phyloP scores from a whole-genome alignment of 53 echinoderm and acorn worm genomes.

The Temnopleurus reevesii region DNA sequence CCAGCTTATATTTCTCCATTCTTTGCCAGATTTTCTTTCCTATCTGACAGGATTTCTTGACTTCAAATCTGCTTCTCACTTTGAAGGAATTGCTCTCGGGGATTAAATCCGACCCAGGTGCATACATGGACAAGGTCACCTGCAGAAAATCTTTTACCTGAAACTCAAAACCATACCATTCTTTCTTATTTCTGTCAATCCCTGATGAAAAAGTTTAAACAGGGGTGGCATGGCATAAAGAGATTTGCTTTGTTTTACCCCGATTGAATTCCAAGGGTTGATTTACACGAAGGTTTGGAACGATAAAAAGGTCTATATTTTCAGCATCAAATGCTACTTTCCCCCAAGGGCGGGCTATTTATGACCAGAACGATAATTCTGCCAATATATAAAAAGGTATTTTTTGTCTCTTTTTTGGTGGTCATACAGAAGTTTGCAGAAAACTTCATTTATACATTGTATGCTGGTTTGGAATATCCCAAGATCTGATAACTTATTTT shows the following conservation, averaged over 20 bases:
- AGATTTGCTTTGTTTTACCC: slow-evolving; percentile 32
- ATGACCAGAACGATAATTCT: slow-evolving; percentile 2
- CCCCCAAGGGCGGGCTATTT: neutral
- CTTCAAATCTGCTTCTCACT: slow-evolving; percentile 4
- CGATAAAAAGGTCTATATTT: slow-evolving; percentile 9
- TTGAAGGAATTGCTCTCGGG: neutral
- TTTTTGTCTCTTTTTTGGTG: too few relatives aligned
- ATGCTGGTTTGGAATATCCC: too few relatives aligned
- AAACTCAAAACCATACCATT: slow-evolving; percentile 36
- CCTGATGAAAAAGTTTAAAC: neutral
- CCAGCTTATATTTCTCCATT: slow-evolving; percentile 44
- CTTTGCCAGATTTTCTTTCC: neutral
- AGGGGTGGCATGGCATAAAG: slow-evolving; percentile 34
- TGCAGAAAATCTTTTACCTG: neutral
- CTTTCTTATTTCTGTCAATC: neutral
- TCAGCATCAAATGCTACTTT: slow-evolving; percentile 15
- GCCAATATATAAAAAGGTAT: neutral
- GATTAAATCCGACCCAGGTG: slow-evolving; percentile 37
- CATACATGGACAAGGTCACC: slow-evolving; percentile 25
- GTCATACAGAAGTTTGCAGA: too few relatives aligned
- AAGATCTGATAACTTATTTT: too few relatives aligned
- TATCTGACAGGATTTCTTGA: slow-evolving; percentile 23
- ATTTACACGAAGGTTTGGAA: neutral
- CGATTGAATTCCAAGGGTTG: slow-evolving; percentile 22
- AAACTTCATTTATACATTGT: too few relatives aligned